Conservation (phyloP, 1,140 invertebrate genomes). For the Sitophilus oryzae region DNA sequence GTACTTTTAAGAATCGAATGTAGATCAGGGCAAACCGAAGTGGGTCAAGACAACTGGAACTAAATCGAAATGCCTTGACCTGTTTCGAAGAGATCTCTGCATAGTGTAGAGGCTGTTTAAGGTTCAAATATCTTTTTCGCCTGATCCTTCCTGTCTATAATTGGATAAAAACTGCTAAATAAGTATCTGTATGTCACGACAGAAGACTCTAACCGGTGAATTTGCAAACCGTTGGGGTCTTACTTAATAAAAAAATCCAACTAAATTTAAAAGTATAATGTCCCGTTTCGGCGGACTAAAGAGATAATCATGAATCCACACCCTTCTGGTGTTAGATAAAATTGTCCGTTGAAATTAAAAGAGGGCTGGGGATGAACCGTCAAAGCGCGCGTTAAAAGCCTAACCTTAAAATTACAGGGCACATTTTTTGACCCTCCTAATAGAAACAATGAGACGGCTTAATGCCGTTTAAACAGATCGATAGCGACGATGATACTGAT, state of each 20-base stretch:
- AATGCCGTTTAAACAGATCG: constrained; percentile 22
- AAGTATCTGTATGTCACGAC: not conserved
- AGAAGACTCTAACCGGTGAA: not conserved
- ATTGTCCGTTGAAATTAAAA: constrained; percentile 17
- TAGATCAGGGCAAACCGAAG: too few species aligned
- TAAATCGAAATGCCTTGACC: too few species aligned
- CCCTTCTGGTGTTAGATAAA: constrained; percentile 24
- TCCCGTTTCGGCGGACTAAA: constrained; percentile 12
- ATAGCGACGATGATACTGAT: too few species aligned
- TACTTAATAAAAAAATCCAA: not conserved
- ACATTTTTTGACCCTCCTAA: constrained; percentile 20
- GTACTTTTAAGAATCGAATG: too few species aligned
- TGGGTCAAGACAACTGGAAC: too few species aligned
- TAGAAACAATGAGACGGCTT: constrained; percentile 23
- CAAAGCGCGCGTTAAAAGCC: constrained; percentile 19
- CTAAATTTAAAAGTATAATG: not conserved
- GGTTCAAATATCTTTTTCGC: too few species aligned
- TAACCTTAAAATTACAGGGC: constrained; percentile 26
- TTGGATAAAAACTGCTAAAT: too few species aligned
- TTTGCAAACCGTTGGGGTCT: not conserved
- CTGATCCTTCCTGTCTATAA: too few species aligned
- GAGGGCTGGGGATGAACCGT: constrained; percentile 12
- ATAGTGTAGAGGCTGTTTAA: too few species aligned
- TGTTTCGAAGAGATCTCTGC: too few species aligned
- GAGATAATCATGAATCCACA: constrained; percentile 17